Base-by-base conservation (phyloP, 1,140 invertebrate species). In the Capitella teleta region DNA sequence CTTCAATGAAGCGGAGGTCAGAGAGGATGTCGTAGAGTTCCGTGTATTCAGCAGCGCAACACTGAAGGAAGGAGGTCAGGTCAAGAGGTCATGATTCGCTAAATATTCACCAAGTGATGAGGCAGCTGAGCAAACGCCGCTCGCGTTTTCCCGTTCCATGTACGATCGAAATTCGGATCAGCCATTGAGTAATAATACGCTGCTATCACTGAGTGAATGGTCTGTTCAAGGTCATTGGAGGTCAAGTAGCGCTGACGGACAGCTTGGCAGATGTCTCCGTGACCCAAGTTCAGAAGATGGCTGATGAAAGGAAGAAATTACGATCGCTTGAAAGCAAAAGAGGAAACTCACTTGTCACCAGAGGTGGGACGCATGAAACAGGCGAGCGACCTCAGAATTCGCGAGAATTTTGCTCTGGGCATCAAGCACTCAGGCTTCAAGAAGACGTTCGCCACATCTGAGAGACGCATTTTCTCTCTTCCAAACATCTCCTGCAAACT, bases 91-190 rank as follows among this genome's bases (percentile, higher is more conserved):
- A 49, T 40, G 10, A 36, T 24, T 14, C 23, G 14, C 4, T 26
- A 4, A 44, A 21, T n/a, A n/a, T n/a, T 59, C 52, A 70, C 67
- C 61, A 71, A 44, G 57, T 71, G 67, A 47, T 63, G 66, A 16
- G 66, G 61, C 25, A 71, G 57, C 42, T 67, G 60, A 28, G 37
- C 46, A 25, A 67, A 65, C 4, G 64, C 64, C 36, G 60, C 46
- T 0, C 47, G 28, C 21, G 58, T 59, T 26, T 56, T 56, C 26
- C 68, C 62, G 5, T 37, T 26, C 57, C 60, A 70, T 1, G 53
- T 56, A 25, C 55, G 41, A 42, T 62, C 47, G 23, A 49, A 53
- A 1, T 52, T 30, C n/a, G 57, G 60, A 44, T 68, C 65, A 28
- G 64, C 62, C 38, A 57, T 47, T 12, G 10, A 2, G 25, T 26